phyloP scores from a whole-genome alignment of 2,888 invertebrate species.

The Drosophila anomalata region DNA sequence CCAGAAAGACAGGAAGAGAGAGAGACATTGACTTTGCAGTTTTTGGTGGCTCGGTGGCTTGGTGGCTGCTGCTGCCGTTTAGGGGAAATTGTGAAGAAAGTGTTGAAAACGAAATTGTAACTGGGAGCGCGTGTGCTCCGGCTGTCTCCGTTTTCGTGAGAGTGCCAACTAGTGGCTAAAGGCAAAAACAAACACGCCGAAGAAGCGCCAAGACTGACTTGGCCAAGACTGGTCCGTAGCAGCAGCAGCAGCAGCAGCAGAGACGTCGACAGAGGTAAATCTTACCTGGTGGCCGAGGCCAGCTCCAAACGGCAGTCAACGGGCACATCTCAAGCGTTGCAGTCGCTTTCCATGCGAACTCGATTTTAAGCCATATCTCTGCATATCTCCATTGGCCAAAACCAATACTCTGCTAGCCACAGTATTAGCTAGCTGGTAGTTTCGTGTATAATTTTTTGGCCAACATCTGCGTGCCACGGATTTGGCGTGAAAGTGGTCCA shows the following conservation, averaged over 20 bases:
- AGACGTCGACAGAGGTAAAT: slow-evolving; percentile 44
- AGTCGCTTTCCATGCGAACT: slow-evolving; percentile 57
- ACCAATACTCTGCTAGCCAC: background rate
- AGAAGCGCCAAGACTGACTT: slow-evolving; percentile 58
- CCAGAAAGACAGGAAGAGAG: slow-evolving; percentile 36
- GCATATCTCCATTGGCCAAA: slow-evolving; percentile 22
- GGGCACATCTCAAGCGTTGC: slow-evolving; percentile 73
- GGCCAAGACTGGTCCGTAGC: slow-evolving; percentile 42
- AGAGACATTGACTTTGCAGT: slow-evolving; percentile 52
- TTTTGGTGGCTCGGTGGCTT: slow-evolving; percentile 29
- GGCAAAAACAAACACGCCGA: slow-evolving; percentile 61
- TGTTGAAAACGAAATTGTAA: slow-evolving; percentile 79
- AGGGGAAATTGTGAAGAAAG: slow-evolving; percentile 79
- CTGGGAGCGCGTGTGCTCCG: slow-evolving; percentile 59
- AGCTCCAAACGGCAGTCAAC: slow-evolving; percentile 66
- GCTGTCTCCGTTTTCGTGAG: slow-evolving; percentile 12
- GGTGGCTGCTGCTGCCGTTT: slow-evolving; percentile 37
- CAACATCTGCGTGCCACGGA: slow-evolving; percentile 61
- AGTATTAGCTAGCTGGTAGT: background rate
- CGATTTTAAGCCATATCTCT: slow-evolving; percentile 19
- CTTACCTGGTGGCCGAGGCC: slow-evolving; percentile 70
- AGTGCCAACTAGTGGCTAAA: slow-evolving; percentile 46
- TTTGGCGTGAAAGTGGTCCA: slow-evolving; percentile 71
- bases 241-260: slow-evolving; percentile 3
- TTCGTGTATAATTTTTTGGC: slow-evolving; percentile 31